These are phyloP conservation scores for Aphidius colemani DNA, from an alignment of 2,888 invertebrate genomes.

Conservation along the genomic window DNA sequence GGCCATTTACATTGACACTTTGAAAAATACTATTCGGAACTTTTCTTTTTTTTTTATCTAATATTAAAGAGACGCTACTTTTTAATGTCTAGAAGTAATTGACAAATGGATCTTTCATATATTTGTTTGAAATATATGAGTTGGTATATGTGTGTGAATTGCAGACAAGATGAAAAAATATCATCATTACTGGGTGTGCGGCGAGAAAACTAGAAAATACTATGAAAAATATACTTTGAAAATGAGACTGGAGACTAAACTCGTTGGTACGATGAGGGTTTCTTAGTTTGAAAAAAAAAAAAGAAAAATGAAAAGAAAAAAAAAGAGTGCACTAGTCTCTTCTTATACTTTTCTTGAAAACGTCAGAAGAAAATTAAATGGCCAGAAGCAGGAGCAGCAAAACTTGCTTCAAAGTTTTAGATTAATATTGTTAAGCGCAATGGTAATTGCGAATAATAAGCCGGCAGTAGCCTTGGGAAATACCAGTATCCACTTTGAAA, in stretches of 20 bases:
- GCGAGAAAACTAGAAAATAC: too few species aligned
- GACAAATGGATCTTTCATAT: not conserved
- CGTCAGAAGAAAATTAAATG: slow-evolving; percentile 45
- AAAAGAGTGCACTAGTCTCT: not conserved
- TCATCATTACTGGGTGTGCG: too few species aligned
- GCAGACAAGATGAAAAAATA: too few species aligned
- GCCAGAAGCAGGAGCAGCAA: slow-evolving; percentile 33
- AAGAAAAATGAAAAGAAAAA: not conserved
- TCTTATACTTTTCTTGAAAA: slow-evolving; percentile 29
- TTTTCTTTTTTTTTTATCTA: not conserved
- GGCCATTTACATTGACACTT: slow-evolving; percentile 10
- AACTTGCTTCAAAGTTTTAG: slow-evolving; percentile 46
- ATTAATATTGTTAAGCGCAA: slow-evolving; percentile 49
- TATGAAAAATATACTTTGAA: too few species aligned
- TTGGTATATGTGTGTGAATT: too few species aligned
- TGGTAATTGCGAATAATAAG: slow-evolving; percentile 46
- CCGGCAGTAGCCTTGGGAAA: slow-evolving; percentile 1
- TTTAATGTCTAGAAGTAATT: not conserved
- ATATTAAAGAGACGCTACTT: not conserved
- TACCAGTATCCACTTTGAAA: not conserved
- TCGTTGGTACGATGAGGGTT: not conserved
- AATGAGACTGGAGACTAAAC: too few species aligned
- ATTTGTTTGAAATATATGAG: too few species aligned
- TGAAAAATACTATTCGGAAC: not conserved
- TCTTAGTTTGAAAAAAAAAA: not conserved